Evolutionary conservation across 2,888 invertebrate genomes (phyloP).

Genomic region (Andrena marginata): DNA sequence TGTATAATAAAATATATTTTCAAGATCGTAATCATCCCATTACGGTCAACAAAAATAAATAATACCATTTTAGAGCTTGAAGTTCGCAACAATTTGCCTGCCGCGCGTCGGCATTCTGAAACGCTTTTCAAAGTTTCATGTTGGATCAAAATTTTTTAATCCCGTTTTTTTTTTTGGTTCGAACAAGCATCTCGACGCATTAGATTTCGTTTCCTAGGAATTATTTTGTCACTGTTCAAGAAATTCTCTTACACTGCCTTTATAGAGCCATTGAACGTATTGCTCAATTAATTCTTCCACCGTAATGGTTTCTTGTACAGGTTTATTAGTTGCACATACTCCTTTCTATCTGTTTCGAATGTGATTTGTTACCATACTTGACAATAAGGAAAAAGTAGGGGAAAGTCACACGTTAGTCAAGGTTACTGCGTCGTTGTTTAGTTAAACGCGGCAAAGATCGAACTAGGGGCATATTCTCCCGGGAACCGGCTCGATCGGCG

Average conservation of each 20-base stretch:
- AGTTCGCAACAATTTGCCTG: neutral
- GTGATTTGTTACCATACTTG: constrained; percentile 68
- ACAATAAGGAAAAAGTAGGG: constrained; percentile 64
- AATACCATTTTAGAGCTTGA: neutral
- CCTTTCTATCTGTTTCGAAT: constrained; percentile 63
- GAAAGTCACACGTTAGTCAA: constrained; percentile 18
- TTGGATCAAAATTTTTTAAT: neutral
- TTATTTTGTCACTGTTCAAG: constrained; percentile 43
- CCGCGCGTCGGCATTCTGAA: neutral
- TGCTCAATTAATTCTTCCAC: constrained; percentile 72
- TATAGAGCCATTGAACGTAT: constrained; percentile 66
- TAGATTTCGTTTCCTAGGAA: constrained; percentile 20
- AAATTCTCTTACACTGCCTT: constrained; percentile 69
- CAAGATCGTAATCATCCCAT: neutral
- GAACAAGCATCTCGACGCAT: constrained; percentile 10
- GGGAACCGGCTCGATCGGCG: constrained; percentile 1
- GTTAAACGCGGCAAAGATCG: constrained; percentile 2
- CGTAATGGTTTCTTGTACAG: constrained; percentile 51
- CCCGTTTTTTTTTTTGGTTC: constrained; percentile 8
- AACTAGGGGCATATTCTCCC: constrained; percentile 15
- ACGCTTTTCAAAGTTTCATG: neutral
- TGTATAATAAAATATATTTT: neutral
- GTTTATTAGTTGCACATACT: constrained; percentile 46
- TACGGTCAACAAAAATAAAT: neutral
- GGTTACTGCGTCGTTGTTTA: constrained; percentile 31